Evolutionary conservation across 2,888 invertebrate species (phyloP).

Genomic region (Agrilus mali): DNA sequence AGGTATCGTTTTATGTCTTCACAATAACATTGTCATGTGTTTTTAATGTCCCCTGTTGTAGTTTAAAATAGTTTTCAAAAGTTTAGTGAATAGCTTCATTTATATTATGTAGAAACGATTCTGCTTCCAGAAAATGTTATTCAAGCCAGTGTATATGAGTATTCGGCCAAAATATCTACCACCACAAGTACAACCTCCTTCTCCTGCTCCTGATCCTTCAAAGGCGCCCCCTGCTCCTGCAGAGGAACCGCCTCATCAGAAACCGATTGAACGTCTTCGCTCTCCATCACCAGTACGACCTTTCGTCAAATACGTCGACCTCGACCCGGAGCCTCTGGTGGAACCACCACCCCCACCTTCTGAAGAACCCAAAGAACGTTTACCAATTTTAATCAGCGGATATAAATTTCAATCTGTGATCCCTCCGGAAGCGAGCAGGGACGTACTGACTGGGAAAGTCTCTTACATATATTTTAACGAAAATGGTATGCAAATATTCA

Average conservation of each 20-base stretch:
- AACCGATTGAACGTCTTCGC: slow-evolving; percentile 5
- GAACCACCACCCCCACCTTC: slow-evolving; percentile 1
- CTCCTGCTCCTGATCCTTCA: slow-evolving; percentile 11
- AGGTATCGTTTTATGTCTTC: no score
- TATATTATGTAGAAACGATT: background rate
- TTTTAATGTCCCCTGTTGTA: no score
- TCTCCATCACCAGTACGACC: slow-evolving; percentile 6
- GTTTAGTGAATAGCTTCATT: slow-evolving; percentile 2
- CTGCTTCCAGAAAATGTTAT: slow-evolving; percentile 16
- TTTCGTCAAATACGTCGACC: slow-evolving; percentile 5
- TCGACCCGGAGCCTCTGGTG: slow-evolving; percentile 1
- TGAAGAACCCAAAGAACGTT: slow-evolving; percentile 15
- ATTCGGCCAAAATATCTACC: slow-evolving; percentile 9
- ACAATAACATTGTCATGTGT: no score
- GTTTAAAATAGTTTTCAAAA: background rate
- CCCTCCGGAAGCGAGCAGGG: slow-evolving; percentile 61
- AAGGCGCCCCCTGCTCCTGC: slow-evolving; percentile 13
- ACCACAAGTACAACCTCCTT: slow-evolving; percentile 14
- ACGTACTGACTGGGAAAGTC: slow-evolving; percentile 60
- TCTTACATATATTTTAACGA: slow-evolving; percentile 67
- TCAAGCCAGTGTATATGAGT: slow-evolving; percentile 25
- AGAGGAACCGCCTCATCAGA: slow-evolving; percentile 9
- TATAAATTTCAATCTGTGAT: slow-evolving; percentile 59
- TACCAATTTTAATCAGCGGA: slow-evolving; percentile 25
- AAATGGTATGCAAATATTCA: slow-evolving; percentile 52